phyloP scores from a whole-genome alignment of 1,140 invertebrate genomes.

The Drosophila nigrodunni region DNA sequence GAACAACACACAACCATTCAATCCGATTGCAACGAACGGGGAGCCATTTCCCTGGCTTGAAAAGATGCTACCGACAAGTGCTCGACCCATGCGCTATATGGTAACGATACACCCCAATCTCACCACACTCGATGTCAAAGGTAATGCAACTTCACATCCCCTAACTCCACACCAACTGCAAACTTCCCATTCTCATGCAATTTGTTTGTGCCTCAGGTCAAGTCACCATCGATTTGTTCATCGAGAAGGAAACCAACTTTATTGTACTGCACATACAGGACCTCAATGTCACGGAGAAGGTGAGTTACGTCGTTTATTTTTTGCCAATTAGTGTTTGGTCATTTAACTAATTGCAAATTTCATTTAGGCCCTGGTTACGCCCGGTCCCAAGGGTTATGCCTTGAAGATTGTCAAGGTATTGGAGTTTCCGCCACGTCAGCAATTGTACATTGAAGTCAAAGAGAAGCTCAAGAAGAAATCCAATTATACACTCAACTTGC shows the following conservation, averaged over 20 bases:
- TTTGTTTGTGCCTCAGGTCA: conserved; percentile 87
- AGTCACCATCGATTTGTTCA: conserved; percentile 93
- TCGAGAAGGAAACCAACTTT: conserved; percentile 93
- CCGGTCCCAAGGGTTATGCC: conserved; percentile 89
- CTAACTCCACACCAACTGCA: background rate
- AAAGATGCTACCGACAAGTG: conserved; percentile 92
- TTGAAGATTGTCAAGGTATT: conserved; percentile 90
- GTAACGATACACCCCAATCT: conserved; percentile 97
- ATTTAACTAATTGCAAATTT: conserved; percentile 48
- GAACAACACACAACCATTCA: conserved; percentile 86
- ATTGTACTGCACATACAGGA: conserved; percentile 96
- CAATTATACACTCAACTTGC: conserved; percentile 93
- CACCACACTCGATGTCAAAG: conserved; percentile 94
- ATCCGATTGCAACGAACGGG: conserved; percentile 90
- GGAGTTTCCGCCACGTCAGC: conserved; percentile 93
- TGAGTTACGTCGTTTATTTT: conserved; percentile 72
- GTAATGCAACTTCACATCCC: conserved; percentile 84
- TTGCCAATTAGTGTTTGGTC: conserved; percentile 38
- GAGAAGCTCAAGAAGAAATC: conserved; percentile 90
- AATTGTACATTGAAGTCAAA: conserved; percentile 94
- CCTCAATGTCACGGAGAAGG: conserved; percentile 94
- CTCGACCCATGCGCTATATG: conserved; percentile 93
- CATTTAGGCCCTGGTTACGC: conserved; percentile 88
- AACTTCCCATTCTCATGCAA: conserved; percentile 20
- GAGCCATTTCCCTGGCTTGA: conserved; percentile 96